Base-by-base conservation (phyloP, 2,797 vertebrate genomes). In the Parambassis ranga region DNA sequence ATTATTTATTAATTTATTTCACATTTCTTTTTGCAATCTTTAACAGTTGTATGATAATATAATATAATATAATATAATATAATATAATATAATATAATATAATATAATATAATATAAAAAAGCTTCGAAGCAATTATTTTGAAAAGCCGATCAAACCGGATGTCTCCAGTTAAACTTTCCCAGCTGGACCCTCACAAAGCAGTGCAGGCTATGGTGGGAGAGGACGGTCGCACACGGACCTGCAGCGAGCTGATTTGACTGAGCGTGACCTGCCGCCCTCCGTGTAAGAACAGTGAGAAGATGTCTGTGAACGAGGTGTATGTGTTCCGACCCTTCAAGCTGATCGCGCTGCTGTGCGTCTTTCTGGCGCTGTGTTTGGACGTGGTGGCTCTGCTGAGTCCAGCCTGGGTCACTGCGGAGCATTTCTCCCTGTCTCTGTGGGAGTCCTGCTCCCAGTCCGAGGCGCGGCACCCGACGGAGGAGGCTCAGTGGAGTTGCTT, bases 401-500 rank as follows among this genome's bases (percentile, higher is more conserved):
- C 93, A 0, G 90, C 93, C 53, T 94, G 94, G 94, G 93, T 95
- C 76, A 95, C 93, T 6, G 93, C 93, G 13, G 90, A 94, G 1
- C 88, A 89, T 7, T 93, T 91, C 81, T 90, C 91, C 55, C 86
- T 92, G 65, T 94, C 93, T 1, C 90, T 94, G 28, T 95, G 94
- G 94, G 87, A 93, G 71, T 87, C 90, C 26, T 95, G 94, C 81
- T 84, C 76, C 31, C 81, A 84, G 68, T 78, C 82, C 50, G 79
- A 49, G 49, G 44, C 77, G 0, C 75, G 72, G 28, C 15, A 32
- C 4, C 26, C 55, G 31, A 9, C 19, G 0, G 65, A 78, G 28
- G 69, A 73, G 35, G 57, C 82, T 19, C 64, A 19, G 30, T 93
- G 92, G 93, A 87, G 71, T 62, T 95, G 94, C 79, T 82, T 74